These are phyloP conservation scores for Dipodomys merriami DNA, from an alignment of 2,113 vertebrate genomes.

Conservation along the genomic window DNA sequence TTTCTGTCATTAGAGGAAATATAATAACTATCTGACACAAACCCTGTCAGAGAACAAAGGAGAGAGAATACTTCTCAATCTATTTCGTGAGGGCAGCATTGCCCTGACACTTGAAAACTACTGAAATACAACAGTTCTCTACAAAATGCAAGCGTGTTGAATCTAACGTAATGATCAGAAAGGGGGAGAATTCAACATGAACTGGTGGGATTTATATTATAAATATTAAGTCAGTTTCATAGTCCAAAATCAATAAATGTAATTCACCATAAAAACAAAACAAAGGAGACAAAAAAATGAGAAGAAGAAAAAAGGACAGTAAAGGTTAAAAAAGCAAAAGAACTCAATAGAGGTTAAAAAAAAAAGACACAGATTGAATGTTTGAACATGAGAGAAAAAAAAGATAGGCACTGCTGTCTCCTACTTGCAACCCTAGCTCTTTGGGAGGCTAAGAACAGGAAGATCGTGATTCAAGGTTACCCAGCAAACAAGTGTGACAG, in stretches of 20 bases:
- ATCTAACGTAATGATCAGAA: not conserved
- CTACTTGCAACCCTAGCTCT: too few species aligned
- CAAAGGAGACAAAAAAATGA: not conserved
- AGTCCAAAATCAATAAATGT: not conserved
- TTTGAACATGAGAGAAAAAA: not conserved
- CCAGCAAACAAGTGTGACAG: too few species aligned
- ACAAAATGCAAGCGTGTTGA: not conserved
- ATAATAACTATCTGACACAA: not conserved
- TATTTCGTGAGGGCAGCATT: not conserved
- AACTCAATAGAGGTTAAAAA: not conserved
- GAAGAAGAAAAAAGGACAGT: not conserved
- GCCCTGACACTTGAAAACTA: not conserved
- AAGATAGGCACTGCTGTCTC: too few species aligned
- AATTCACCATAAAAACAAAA: not conserved
- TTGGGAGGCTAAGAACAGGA: too few species aligned
- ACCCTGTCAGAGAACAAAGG: not conserved
- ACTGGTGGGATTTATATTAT: slow-evolving; percentile 11
- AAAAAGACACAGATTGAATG: not conserved
- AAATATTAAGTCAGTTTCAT: not conserved
- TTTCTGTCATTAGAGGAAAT: too few species aligned
- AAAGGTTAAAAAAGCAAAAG: not conserved
- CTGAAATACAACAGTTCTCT: not conserved
- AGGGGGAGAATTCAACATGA: not conserved
- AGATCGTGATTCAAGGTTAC: too few species aligned
- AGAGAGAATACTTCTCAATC: not conserved